Conservation (phyloP, 2,113 vertebrate genomes). For the Phaethon lepturus region DNA sequence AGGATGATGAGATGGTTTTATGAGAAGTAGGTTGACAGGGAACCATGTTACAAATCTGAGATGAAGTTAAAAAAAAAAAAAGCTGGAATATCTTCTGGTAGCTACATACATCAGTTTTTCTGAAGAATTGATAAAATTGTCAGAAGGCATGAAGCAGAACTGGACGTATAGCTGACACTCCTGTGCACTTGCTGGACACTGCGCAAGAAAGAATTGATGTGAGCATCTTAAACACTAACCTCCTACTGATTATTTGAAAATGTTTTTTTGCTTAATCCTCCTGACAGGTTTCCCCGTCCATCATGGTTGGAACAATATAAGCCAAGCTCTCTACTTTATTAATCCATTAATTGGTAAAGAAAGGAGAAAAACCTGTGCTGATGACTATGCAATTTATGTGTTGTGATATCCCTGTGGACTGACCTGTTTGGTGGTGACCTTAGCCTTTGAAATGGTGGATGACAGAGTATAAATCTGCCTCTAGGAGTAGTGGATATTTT, state of each 20-base stretch:
- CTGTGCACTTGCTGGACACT: background rate
- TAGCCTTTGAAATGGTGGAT: slow-evolving; percentile 27
- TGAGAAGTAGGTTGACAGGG: background rate
- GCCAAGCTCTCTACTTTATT: background rate
- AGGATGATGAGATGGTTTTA: background rate
- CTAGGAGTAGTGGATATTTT: background rate
- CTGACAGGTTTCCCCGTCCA: background rate
- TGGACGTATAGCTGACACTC: background rate
- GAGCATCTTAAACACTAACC: background rate
- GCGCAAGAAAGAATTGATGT: background rate
- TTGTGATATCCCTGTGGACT: background rate
- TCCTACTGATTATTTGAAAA: background rate
- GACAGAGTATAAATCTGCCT: background rate
- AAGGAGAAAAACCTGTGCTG: background rate
- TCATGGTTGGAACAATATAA: background rate
- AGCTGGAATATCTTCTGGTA: background rate
- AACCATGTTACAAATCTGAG: background rate
- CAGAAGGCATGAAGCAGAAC: background rate
- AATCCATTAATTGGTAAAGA: slow-evolving; percentile 19
- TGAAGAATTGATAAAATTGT: background rate
- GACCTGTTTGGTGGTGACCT: background rate
- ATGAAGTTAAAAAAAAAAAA: background rate
- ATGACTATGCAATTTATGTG: slow-evolving; percentile 14
- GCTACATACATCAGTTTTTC: background rate
- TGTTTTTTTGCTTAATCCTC: background rate